A percentile compares a stretch with the other conserved stretches of the same genome.
Evolutionary conservation across 1,140 invertebrate genomes (phyloP).

Genomic region (Meteorus sp.): DNA sequence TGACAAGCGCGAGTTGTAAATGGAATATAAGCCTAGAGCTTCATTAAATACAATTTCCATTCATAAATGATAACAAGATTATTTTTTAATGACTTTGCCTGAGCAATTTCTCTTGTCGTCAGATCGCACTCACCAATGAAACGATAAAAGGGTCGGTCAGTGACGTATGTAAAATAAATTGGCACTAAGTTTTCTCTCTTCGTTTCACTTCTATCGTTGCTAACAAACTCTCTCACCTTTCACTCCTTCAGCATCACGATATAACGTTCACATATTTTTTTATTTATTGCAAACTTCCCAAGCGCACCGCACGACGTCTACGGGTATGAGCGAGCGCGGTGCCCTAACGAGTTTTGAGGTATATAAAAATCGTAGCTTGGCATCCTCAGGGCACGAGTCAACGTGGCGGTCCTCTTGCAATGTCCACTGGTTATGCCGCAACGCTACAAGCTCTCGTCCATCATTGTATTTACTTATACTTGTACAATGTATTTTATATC

Average conservation of each 20-base stretch:
- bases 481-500: too few species aligned
- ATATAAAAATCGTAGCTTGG: constrained; percentile 25
- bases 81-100: constrained; percentile 12
- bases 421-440: constrained; percentile 2
- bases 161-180: constrained; percentile 24
- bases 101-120: constrained; percentile 14
- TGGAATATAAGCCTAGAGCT: background rate
- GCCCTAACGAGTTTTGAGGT: constrained; percentile 28
- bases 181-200: constrained; percentile 2
- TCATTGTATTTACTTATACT: too few species aligned
- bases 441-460: background rate
- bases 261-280: constrained; percentile 17
- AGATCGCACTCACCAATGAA: constrained; percentile 4
- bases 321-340: background rate
- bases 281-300: constrained; percentile 21
- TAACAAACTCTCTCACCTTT: too few species aligned
- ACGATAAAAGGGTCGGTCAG: constrained; percentile 15
- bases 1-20: background rate
- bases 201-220: background rate
- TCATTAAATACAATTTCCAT: constrained; percentile 7
- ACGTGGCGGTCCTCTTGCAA: constrained; percentile 12
- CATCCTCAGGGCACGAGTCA: constrained; percentile 5
- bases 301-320: constrained; percentile 19
- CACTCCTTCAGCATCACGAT: too few species aligned
- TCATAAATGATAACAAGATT: background rate